Evolutionary conservation across 2,113 vertebrate species (phyloP).

Genomic region (Ancistrus triradiatus): DNA sequence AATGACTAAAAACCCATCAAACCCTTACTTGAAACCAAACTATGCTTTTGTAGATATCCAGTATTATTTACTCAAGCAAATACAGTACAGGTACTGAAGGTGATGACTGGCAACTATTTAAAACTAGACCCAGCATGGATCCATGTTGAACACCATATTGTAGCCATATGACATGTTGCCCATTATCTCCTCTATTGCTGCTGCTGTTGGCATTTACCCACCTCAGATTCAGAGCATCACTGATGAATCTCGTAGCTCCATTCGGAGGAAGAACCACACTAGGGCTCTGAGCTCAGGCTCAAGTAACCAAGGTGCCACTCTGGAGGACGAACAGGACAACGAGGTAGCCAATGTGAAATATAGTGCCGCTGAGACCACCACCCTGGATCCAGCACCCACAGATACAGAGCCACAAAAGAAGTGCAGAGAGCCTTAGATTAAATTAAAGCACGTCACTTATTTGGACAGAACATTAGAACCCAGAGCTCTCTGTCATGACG

Average conservation of each 20-base stretch:
- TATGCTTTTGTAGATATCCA: not conserved
- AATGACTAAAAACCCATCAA: too few species aligned
- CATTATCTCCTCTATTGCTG: conserved; percentile 56
- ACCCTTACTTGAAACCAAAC: too few species aligned
- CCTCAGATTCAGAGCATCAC: conserved; percentile 81
- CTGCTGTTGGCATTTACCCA: conserved; percentile 42
- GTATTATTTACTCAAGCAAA: not conserved
- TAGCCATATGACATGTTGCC: conserved; percentile 47
- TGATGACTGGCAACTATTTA: not conserved
- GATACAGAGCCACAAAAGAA: conserved; percentile 54
- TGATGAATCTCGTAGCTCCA: conserved; percentile 76
- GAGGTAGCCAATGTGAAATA: conserved; percentile 69
- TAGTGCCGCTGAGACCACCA: conserved; percentile 10
- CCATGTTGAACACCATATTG: conserved; percentile 3
- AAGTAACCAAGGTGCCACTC: conserved; percentile 63
- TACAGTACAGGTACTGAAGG: not conserved
- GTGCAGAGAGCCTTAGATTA: not conserved
- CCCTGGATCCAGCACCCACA: conserved; percentile 40
- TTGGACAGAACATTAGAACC: not conserved
- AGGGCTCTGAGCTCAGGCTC: conserved; percentile 55
- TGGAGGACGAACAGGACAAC: conserved; percentile 70
- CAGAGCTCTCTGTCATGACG: not conserved
- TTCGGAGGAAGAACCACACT: conserved; percentile 73
- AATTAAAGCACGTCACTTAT: not conserved
- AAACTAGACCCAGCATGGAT: not conserved